Percentiles rank a stretch among this genome's conserved stretches.
Conservation (phyloP, 2,113 vertebrate species). For the Alligator mississippiensis region DNA sequence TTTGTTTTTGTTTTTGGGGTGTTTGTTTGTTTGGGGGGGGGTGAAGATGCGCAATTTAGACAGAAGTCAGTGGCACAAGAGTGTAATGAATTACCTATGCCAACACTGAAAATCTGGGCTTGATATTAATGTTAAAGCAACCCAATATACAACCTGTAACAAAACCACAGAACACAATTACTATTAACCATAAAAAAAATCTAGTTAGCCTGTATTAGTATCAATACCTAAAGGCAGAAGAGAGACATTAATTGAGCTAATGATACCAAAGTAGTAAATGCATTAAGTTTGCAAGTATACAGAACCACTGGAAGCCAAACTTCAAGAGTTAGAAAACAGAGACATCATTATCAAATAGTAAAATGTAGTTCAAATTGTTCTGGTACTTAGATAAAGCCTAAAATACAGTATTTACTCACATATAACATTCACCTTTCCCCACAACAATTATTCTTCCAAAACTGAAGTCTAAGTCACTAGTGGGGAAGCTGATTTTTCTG, state of each 20-base stretch:
- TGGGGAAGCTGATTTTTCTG: too few relatives aligned
- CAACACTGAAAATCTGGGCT: not conserved
- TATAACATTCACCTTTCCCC: not conserved
- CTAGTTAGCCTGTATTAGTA: conserved; percentile 30
- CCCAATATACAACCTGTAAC: not conserved
- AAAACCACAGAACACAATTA: not conserved
- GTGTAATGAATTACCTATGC: not conserved
- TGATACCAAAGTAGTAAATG: not conserved
- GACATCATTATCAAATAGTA: not conserved
- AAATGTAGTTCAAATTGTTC: not conserved
- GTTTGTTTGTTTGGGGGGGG: too few relatives aligned
- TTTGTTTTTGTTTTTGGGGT: not conserved
- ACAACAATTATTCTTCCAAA: too few relatives aligned
- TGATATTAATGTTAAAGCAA: not conserved
- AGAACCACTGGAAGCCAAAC: not conserved
- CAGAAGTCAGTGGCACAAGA: not conserved
- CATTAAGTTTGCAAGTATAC: too few relatives aligned
- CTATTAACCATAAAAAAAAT: conserved; percentile 5
- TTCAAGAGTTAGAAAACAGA: not conserved
- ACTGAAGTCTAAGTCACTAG: too few relatives aligned
- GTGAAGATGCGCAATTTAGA: not conserved
- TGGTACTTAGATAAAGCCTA: not conserved
- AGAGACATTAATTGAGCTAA: not conserved
- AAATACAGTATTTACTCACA: not conserved
- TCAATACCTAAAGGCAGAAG: not conserved